Evolutionary conservation across 2,888 invertebrate genomes (phyloP).

Genomic region (Acrobasis consociella): DNA sequence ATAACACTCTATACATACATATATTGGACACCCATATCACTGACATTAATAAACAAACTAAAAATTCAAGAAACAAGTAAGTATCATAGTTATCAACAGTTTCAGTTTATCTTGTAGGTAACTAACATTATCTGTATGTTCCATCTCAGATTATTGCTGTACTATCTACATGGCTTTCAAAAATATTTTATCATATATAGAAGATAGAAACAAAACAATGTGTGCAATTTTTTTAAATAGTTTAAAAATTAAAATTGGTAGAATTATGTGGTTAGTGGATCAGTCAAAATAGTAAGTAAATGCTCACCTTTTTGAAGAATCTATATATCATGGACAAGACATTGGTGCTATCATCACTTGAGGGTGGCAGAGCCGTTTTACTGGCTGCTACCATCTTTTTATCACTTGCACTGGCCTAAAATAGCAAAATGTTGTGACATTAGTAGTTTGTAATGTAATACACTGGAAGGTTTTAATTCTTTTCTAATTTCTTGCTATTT

Average conservation of each 20-base stretch:
- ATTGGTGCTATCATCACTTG: constrained; percentile 72
- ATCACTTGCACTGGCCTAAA: constrained; percentile 60
- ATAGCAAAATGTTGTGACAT: not conserved
- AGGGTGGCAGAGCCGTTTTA: constrained; percentile 67
- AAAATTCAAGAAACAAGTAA: not conserved
- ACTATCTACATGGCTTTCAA: not conserved
- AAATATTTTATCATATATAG: not conserved
- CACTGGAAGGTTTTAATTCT: too few species aligned
- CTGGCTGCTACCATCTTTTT: constrained; percentile 70
- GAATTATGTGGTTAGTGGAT: too few species aligned
- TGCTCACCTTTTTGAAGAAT: constrained; percentile 84
- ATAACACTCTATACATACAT: not conserved
- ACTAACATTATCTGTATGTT: not conserved
- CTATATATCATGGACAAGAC: constrained; percentile 84
- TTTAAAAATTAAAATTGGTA: not conserved
- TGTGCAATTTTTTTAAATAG: not conserved
- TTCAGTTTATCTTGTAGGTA: constrained; percentile 15
- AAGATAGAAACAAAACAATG: constrained; percentile 7
- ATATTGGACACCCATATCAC: not conserved
- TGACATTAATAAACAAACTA: not conserved
- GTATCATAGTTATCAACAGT: constrained; percentile 1
- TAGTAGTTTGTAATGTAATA: not conserved
- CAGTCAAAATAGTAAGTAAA: constrained; percentile 1
- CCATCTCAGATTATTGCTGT: not conserved
- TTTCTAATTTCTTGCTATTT: too few species aligned